Conservation (phyloP, 2,888 invertebrate species). For the Scaptomyza flava region DNA sequence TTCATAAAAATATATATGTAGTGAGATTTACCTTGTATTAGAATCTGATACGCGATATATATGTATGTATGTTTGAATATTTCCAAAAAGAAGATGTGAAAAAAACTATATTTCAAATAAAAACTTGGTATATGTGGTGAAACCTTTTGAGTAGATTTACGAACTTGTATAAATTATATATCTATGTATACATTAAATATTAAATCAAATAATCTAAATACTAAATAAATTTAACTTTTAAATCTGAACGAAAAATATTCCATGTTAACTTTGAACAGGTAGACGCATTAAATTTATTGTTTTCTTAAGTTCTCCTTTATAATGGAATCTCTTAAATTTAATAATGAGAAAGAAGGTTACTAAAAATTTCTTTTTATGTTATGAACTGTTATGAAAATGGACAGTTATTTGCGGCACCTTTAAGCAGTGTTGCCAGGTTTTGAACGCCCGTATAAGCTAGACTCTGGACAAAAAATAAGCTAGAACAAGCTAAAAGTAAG, state of each 20-base stretch:
- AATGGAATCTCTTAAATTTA: no score
- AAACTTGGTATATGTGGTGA: conserved; percentile 64
- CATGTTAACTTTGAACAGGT: background rate
- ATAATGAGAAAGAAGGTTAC: no score
- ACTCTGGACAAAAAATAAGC: no score
- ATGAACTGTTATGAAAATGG: no score
- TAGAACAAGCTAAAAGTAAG: no score
- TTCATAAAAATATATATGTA: conserved; percentile 20
- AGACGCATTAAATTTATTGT: background rate
- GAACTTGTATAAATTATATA: conserved; percentile 76
- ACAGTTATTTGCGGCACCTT: no score
- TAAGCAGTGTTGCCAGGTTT: no score
- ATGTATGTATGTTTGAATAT: conserved; percentile 33
- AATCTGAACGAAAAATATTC: conserved; percentile 22
- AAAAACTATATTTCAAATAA: conserved; percentile 22
- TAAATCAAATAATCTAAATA: conserved; percentile 68
- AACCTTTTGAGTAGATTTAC: conserved; percentile 73
- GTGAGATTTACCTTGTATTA: conserved; percentile 61
- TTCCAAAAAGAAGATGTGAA: conserved; percentile 4
- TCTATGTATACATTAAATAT: conserved; percentile 76
- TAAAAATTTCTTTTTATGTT: no score
- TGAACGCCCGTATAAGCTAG: no score
- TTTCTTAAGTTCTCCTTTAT: background rate
- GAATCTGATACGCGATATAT: conserved; percentile 36
- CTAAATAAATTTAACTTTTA: conserved; percentile 70